phyloP scores from a whole-genome alignment of 2,888 invertebrate species.

The Diploptera punctata region DNA sequence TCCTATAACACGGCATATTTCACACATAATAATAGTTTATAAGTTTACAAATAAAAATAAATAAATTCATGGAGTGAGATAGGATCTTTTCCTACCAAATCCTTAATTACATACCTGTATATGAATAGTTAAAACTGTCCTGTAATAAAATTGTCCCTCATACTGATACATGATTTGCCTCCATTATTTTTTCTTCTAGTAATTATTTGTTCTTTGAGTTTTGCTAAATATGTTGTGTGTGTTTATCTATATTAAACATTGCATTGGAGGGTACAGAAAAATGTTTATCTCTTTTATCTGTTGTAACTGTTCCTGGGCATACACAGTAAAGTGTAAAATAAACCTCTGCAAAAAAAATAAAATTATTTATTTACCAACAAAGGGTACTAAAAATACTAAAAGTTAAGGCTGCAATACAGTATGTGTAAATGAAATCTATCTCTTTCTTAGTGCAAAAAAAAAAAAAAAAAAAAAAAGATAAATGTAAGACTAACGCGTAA shows the following conservation, averaged over 20 bases:
- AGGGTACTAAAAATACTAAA: too few species aligned
- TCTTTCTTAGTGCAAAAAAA: too few species aligned
- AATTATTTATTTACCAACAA: too few species aligned
- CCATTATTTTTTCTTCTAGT: background rate
- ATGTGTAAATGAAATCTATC: too few species aligned
- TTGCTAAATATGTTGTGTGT: background rate
- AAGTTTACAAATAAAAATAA: too few species aligned
- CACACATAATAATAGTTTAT: too few species aligned
- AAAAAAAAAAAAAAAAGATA: too few species aligned
- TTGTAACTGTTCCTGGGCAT: background rate
- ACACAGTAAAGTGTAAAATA: background rate
- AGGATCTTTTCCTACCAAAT: too few species aligned
- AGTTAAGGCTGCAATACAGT: too few species aligned
- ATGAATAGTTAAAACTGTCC: background rate
- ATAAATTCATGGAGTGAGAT: too few species aligned
- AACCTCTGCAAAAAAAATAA: background rate
- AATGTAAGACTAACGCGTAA: too few species aligned
- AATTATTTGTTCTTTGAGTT: background rate
- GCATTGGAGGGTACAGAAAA: background rate
- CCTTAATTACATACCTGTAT: constrained; percentile 7
- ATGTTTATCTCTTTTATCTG: background rate
- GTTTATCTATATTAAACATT: background rate
- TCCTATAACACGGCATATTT: too few species aligned
- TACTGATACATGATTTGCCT: background rate
- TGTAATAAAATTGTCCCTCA: background rate